Percentiles rank a stretch among this genome's conserved stretches.
Evolutionary conservation across 2,888 invertebrate species (phyloP).

Genomic region (Serripes groenlandicus): DNA sequence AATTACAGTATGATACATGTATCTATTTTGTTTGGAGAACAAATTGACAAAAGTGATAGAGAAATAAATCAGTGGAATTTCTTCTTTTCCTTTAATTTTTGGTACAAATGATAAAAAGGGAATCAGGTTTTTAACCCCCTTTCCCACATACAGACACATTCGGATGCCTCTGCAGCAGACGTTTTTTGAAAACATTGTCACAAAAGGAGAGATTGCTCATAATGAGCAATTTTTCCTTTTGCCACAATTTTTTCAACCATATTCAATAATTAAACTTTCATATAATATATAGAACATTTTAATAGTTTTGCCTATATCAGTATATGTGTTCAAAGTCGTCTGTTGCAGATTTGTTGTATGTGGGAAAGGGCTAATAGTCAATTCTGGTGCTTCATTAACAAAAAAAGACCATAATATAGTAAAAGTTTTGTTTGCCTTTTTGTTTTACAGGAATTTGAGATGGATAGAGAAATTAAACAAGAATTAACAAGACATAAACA

Average conservation of each 20-base stretch:
- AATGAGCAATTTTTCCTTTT: neutral
- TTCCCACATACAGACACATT: neutral
- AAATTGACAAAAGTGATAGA: too few relatives aligned
- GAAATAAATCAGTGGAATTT: too few relatives aligned
- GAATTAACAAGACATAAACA: slow-evolving; percentile 82
- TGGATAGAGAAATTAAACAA: slow-evolving; percentile 85
- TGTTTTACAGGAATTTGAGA: slow-evolving; percentile 85
- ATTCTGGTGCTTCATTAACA: neutral
- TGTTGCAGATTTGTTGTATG: too few relatives aligned
- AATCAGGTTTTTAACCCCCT: neutral
- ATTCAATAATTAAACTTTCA: neutral
- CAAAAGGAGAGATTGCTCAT: neutral
- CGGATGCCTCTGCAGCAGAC: neutral
- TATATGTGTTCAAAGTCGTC: too few relatives aligned
- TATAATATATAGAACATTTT: neutral
- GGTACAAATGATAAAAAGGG: too few relatives aligned
- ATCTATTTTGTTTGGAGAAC: too few relatives aligned
- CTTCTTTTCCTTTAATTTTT: too few relatives aligned
- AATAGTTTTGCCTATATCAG: neutral
- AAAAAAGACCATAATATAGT: neutral
- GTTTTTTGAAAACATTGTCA: neutral
- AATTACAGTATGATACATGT: too few relatives aligned
- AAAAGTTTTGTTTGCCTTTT: neutral
- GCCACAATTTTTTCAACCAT: neutral
- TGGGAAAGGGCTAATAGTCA: too few relatives aligned